Conservation (phyloP, 2,113 vertebrate species). For the Crypturellus undulatus region DNA sequence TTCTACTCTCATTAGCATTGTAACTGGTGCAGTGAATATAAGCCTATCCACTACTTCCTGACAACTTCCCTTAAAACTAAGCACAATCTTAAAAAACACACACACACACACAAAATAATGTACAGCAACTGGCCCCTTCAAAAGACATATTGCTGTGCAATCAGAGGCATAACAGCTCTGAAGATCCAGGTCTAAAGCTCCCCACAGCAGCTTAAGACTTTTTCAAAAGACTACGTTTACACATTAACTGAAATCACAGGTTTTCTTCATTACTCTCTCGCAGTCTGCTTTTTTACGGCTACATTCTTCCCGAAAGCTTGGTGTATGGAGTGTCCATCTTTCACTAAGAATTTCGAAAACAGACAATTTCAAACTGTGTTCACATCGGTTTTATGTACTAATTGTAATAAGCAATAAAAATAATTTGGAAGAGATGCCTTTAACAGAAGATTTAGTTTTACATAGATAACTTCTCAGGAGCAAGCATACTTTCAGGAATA, state of each 20-base stretch:
- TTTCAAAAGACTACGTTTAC: background rate
- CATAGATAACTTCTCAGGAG: background rate
- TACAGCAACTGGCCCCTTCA: background rate
- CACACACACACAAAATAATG: too few species aligned
- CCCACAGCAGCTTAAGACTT: background rate
- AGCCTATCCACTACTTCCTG: background rate
- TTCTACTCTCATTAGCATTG: background rate
- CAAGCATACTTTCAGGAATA: background rate
- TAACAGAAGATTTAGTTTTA: background rate
- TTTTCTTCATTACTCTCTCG: background rate
- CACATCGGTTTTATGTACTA: background rate
- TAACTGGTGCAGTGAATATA: background rate
- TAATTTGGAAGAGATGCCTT: background rate
- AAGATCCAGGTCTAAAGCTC: background rate
- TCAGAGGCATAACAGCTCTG: background rate
- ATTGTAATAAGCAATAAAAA: background rate
- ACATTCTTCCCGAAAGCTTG: background rate
- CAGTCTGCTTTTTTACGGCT: background rate
- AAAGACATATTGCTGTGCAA: background rate
- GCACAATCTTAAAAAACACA: too few species aligned
- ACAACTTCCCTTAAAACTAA: background rate
- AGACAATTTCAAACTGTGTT: background rate
- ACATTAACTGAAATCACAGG: background rate
- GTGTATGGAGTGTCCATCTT: background rate
- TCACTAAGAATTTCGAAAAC: background rate